Evolutionary conservation across 2,797 vertebrate genomes (phyloP).

Genomic region (Tinamus major): DNA sequence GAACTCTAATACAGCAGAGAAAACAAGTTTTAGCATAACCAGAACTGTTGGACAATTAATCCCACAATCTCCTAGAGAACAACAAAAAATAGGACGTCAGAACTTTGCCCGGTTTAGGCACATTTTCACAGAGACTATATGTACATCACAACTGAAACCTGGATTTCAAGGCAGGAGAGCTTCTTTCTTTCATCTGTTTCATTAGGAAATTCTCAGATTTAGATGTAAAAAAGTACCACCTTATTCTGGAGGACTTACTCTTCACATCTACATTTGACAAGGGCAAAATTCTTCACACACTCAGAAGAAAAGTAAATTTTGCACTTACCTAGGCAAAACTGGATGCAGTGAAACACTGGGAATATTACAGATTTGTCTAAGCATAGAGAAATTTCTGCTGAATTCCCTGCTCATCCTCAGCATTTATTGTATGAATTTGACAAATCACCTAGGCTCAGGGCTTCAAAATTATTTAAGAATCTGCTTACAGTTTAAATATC

Average conservation of each 20-base stretch:
- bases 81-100: constrained; percentile 2
- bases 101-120: neutral
- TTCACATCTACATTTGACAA: constrained; percentile 17
- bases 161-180: neutral
- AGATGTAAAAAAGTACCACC: neutral
- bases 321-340: neutral
- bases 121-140: constrained; percentile 1
- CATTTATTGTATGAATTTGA: neutral
- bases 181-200: neutral
- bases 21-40: neutral
- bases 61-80: neutral
- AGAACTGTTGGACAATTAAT: constrained; percentile 9
- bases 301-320: constrained; percentile 5
- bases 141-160: neutral
- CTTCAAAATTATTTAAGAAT: constrained; percentile 6
- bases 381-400: neutral
- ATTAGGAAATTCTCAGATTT: neutral
- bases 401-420: neutral
- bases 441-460: neutral
- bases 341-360: neutral
- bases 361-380: neutral
- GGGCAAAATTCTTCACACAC: neutral
- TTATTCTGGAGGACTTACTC: neutral
- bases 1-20: neutral
- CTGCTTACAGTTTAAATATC: neutral